Evolutionary conservation across 2,888 invertebrate species (phyloP), one percentile per base, ranked within the genome.

Genomic region (Brenthis hecate): DNA sequence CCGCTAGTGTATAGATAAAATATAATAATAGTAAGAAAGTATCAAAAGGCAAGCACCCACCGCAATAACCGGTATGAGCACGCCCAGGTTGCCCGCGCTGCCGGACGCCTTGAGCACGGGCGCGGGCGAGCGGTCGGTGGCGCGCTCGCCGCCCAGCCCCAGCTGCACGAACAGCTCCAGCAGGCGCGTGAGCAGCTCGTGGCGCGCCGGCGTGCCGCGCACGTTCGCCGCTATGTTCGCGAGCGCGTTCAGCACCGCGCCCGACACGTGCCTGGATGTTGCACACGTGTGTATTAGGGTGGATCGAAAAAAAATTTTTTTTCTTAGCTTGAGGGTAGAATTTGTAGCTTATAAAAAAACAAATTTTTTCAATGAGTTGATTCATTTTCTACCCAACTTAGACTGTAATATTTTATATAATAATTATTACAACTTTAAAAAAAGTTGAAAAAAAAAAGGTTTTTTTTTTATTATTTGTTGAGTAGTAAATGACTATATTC

Each of bases 121-220:
- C 16, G 92, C 91, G 3, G 98, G 96, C 36, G 97, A 96, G 81
- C 98, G 97, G 80, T 99, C 99, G 58, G 97, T 98, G 47, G 98
- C 97, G 55, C 99, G 94, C 87, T 99, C 99, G 0, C 99, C 98
- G 1, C 99, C 99, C 67, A 99, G 93, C 0, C 99, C 99, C 70
- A 99, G 95, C 85, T 99, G 99, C 1, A 99, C 99, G 91, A 99
- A 99, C 56, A 99, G 92, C 89, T 99, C 99, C 63, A 99, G 92
- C 64, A 99, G 93, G 43, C 98, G 95, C 1, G 97, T 96, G 36
- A 99, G 89, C 54, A 99, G 90, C 79, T 99, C 98, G 66, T 96
- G 94, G 85, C 98, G 95, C 72, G 97, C 96, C 0, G 94, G 88
- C 73, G 98, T 97, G 1, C 98, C 98, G 79, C 97, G 96, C 19